Evolutionary conservation across 2,888 invertebrate species (phyloP).

Genomic region (Periphyllus acericola): DNA sequence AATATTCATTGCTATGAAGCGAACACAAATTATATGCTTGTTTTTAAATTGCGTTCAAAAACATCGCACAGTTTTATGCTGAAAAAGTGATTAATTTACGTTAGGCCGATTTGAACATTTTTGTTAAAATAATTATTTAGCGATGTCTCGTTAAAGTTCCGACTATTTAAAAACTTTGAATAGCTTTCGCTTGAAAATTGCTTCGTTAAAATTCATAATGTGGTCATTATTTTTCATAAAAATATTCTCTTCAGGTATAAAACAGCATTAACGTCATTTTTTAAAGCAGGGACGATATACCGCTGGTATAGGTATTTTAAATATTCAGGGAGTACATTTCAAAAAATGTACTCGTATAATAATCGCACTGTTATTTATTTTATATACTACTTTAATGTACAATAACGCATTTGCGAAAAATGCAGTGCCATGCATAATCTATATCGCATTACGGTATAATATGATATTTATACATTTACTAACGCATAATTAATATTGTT

Average conservation of each 20-base stretch:
- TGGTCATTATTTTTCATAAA: conserved; percentile 52
- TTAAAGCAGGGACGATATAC: not conserved
- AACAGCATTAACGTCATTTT: conserved; percentile 40
- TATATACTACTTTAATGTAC: conserved; percentile 10
- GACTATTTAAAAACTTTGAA: conserved; percentile 43
- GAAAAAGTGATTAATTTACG: not conserved
- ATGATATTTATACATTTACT: not conserved
- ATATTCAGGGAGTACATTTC: conserved; percentile 21
- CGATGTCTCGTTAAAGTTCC: conserved; percentile 41
- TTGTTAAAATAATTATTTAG: conserved; percentile 36
- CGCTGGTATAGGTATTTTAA: not conserved
- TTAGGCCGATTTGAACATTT: conserved; percentile 13
- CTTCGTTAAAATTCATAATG: conserved; percentile 54
- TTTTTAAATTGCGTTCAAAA: no score
- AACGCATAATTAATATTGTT: conserved; percentile 6
- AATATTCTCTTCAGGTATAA: conserved; percentile 26
- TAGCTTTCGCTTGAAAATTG: conserved; percentile 36
- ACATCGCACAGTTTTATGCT: no score
- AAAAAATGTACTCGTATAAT: not conserved
- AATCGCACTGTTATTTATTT: not conserved
- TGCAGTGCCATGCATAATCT: not conserved
- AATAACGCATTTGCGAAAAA: conserved; percentile 28
- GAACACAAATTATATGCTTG: no score
- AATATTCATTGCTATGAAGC: no score
- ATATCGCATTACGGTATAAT: not conserved